Percentiles rank a stretch among this genome's conserved stretches.
Conservation (phyloP, 30 jellyfish, hydroid and myxozoan genomes). For the Nemopilema nomurai region DNA sequence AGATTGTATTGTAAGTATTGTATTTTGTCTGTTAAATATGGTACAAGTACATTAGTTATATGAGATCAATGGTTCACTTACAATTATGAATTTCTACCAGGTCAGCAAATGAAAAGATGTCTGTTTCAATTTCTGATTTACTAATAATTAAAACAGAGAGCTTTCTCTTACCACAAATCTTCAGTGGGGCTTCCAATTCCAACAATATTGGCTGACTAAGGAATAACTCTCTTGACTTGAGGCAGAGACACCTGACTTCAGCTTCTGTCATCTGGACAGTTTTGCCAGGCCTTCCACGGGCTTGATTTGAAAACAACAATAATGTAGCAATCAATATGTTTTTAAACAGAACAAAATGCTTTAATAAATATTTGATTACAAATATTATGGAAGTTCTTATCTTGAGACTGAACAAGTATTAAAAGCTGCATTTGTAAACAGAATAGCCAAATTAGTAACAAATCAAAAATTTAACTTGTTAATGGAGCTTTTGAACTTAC, state of each 20-base stretch:
- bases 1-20: no score
- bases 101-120: background rate
- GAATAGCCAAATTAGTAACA: no score
- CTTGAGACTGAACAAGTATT: no score
- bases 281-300: constrained; percentile 99
- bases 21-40: no score
- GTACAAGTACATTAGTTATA: no score
- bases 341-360: background rate
- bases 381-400: no score
- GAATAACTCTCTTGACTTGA: constrained; percentile 94
- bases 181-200: constrained; percentile 98
- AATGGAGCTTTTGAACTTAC: no score
- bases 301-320: constrained; percentile 35
- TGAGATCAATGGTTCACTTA: no score
- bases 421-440: no score
- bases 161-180: constrained; percentile 87
- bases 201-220: constrained; percentile 98
- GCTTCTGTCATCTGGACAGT: constrained; percentile 98
- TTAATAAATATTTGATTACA: no score
- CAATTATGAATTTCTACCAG: background rate
- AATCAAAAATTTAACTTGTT: no score
- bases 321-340: background rate
- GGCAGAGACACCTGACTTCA: constrained; percentile 96
- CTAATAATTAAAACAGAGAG: background rate
- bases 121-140: no score